Percentiles rank a stretch among this genome's conserved stretches.
These are phyloP conservation scores for Murina feae DNA, from an alignment of 2,113 vertebrate genomes.

Conservation along the genomic window DNA sequence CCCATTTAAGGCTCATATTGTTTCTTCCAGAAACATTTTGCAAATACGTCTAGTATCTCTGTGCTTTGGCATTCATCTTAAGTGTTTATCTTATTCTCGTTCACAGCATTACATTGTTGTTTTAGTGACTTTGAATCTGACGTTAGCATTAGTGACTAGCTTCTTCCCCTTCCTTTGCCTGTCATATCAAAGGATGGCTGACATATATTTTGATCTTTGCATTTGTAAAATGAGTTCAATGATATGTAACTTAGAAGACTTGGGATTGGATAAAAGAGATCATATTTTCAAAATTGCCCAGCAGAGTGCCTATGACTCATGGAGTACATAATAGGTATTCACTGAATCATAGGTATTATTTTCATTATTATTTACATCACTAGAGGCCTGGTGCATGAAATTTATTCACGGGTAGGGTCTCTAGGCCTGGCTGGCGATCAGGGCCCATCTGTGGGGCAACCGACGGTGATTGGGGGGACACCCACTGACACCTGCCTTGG, in stretches of 20 bases:
- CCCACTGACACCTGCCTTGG: no score
- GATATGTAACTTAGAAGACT: background rate
- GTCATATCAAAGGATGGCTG: background rate
- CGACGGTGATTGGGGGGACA: no score
- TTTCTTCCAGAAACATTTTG: background rate
- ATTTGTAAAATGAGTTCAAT: slow-evolving; percentile 23
- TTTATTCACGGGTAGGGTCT: no score
- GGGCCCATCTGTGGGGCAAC: no score
- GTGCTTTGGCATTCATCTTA: background rate
- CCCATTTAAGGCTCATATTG: background rate
- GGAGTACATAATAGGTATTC: background rate
- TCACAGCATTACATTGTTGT: background rate
- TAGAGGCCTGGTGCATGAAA: no score
- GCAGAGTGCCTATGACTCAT: background rate
- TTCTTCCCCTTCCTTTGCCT: background rate
- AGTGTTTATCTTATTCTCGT: background rate
- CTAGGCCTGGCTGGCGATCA: no score
- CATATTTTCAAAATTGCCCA: background rate
- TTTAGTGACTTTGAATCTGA: background rate
- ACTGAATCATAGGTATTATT: background rate
- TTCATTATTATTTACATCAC: background rate
- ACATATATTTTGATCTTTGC: slow-evolving; percentile 19
- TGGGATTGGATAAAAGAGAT: background rate
- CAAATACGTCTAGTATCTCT: background rate
- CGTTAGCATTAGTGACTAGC: background rate